Percentiles rank a stretch among this genome's conserved stretches.
Evolutionary conservation across 2,797 vertebrate genomes (phyloP).

Genomic region (Anomalospiza imberbis): DNA sequence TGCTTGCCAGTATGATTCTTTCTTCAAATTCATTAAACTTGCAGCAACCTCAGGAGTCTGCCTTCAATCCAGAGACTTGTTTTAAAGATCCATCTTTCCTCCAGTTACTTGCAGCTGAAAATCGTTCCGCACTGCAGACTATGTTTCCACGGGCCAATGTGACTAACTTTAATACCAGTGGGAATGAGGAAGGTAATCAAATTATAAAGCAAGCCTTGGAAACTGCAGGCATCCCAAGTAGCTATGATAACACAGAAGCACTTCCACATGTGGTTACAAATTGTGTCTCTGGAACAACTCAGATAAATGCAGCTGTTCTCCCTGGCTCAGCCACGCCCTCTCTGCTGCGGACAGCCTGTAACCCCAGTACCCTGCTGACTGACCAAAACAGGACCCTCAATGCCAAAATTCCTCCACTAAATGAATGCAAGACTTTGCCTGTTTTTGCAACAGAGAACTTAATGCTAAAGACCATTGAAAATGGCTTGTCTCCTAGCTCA

Average conservation of each 20-base stretch:
- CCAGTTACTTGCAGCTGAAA: slow-evolving; percentile 75
- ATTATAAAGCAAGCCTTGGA: slow-evolving; percentile 86
- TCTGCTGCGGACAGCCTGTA: slow-evolving; percentile 68
- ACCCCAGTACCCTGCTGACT: slow-evolving; percentile 56
- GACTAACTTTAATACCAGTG: slow-evolving; percentile 62
- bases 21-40: slow-evolving; percentile 82
- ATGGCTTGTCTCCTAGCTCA: slow-evolving; percentile 68
- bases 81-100: slow-evolving; percentile 81
- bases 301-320: slow-evolving; percentile 61
- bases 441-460: slow-evolving; percentile 67
- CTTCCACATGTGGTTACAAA: slow-evolving; percentile 71
- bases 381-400: slow-evolving; percentile 69
- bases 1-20: slow-evolving; percentile 89
- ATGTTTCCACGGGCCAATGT: slow-evolving; percentile 76
- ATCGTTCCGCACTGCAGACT: slow-evolving; percentile 73
- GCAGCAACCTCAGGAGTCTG: slow-evolving; percentile 72
- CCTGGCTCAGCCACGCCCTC: slow-evolving; percentile 50
- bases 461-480: slow-evolving; percentile 75
- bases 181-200: slow-evolving; percentile 78
- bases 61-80: slow-evolving; percentile 72
- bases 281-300: slow-evolving; percentile 54
- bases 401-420: slow-evolving; percentile 65
- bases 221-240: slow-evolving; percentile 79
- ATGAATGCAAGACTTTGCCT: slow-evolving; percentile 62
- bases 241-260: slow-evolving; percentile 73